Evolutionary conservation across 1,140 invertebrate species (phyloP).

Genomic region (Lordiphosa clarofinis): DNA sequence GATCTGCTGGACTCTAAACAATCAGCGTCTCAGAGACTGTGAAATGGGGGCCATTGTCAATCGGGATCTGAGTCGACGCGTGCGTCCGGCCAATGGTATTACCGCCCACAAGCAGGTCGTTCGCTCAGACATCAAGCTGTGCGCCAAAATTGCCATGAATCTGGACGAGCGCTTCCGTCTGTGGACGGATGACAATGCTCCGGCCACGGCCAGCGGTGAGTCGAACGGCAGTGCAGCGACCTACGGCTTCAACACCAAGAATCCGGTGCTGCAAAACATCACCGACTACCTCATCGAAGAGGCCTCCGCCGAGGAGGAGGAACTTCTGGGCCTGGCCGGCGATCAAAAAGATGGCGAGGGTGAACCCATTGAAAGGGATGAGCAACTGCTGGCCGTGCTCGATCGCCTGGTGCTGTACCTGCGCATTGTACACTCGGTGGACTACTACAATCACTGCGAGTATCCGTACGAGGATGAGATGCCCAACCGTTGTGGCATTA

Average conservation of each 20-base stretch:
- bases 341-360: constrained; percentile 82
- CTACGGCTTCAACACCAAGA: constrained; percentile 92
- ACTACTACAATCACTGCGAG: constrained; percentile 99
- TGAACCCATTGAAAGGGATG: constrained; percentile 88
- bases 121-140: constrained; percentile 94
- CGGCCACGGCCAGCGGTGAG: constrained; percentile 59
- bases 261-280: constrained; percentile 97
- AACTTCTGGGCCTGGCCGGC: constrained; percentile 89
- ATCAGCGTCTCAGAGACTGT: constrained; percentile 91
- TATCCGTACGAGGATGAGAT: constrained; percentile 99
- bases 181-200: constrained; percentile 82
- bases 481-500: constrained; percentile 99
- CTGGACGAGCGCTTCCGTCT: constrained; percentile 91
- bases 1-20: constrained; percentile 99
- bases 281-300: constrained; percentile 99
- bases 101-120: constrained; percentile 95
- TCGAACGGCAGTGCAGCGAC: constrained; percentile 72
- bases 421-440: constrained; percentile 98
- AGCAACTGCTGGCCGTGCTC: constrained; percentile 86
- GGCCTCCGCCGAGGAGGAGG: constrained; percentile 98
- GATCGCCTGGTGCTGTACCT: constrained; percentile 94
- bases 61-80: constrained; percentile 93
- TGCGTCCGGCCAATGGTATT: constrained; percentile 95
- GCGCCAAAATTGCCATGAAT: constrained; percentile 97
- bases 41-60: constrained; percentile 97